Conservation (phyloP, 2,113 vertebrate species). For the Hemiprocne comata region DNA sequence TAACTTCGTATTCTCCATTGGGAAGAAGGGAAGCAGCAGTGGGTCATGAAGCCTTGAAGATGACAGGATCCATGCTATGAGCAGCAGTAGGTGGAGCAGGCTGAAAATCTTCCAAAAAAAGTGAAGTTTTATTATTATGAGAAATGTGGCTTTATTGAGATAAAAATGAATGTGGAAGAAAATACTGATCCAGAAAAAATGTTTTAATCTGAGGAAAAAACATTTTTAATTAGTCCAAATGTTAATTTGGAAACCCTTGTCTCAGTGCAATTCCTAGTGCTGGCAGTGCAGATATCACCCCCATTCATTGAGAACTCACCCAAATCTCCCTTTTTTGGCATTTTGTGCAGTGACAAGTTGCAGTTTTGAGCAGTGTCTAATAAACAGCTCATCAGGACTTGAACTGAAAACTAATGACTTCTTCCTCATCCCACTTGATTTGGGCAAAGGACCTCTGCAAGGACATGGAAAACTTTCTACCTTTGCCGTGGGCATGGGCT, state of each 20-base stretch:
- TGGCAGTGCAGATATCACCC: neutral
- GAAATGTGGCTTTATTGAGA: neutral
- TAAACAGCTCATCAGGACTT: neutral
- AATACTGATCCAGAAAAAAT: neutral
- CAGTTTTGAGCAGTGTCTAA: neutral
- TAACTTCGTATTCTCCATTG: neutral
- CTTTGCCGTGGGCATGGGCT: neutral
- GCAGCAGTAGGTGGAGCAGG: slow-evolving; percentile 27
- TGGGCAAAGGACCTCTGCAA: neutral
- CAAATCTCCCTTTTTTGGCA: neutral
- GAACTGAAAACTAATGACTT: neutral
- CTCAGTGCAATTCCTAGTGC: neutral
- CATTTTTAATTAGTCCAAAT: neutral
- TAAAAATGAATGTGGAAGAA: neutral
- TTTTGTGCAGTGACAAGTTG: neutral
- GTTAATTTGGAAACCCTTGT: neutral
- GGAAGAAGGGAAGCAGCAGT: neutral
- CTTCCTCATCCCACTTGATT: neutral
- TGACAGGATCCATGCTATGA: neutral
- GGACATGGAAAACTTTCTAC: neutral
- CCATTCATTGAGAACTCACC: neutral
- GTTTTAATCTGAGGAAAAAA: neutral
- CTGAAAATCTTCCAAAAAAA: neutral
- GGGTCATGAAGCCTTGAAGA: slow-evolving; percentile 9
- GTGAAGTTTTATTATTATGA: neutral